Conservation (phyloP, 2,113 vertebrate species). For the Chinchilla lanigera region DNA sequence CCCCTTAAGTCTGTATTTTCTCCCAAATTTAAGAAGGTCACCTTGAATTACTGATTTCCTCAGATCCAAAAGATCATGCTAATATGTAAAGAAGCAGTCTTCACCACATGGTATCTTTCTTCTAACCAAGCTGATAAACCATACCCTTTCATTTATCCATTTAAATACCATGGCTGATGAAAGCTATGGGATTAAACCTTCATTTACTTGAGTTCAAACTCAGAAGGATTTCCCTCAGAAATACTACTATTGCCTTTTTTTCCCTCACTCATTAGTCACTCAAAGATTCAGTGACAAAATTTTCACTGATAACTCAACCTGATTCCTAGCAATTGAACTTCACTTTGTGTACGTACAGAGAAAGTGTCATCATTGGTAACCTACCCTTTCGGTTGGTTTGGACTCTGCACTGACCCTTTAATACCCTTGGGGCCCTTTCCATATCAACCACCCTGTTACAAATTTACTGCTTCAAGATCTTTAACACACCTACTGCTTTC, state of each 20-base stretch:
- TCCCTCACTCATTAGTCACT: background rate
- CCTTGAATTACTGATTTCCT: background rate
- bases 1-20: background rate
- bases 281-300: background rate
- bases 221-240: background rate
- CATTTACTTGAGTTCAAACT: background rate
- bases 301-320: background rate
- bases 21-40: background rate
- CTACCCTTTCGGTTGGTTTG: background rate
- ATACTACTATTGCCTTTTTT: background rate
- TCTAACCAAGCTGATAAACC: background rate
- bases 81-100: background rate
- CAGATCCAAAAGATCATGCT: background rate
- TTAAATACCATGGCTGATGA: background rate
- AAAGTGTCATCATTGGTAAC: background rate
- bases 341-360: background rate
- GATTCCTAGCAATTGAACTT: background rate
- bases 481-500: background rate
- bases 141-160: background rate
- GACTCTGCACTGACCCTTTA: background rate
- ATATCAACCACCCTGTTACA: background rate
- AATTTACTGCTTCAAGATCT: background rate
- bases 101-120: background rate
- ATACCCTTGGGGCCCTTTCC: background rate
- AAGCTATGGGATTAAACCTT: background rate